Conservation (phyloP, 2,113 vertebrate species). For the Scophthalmus maximus region DNA sequence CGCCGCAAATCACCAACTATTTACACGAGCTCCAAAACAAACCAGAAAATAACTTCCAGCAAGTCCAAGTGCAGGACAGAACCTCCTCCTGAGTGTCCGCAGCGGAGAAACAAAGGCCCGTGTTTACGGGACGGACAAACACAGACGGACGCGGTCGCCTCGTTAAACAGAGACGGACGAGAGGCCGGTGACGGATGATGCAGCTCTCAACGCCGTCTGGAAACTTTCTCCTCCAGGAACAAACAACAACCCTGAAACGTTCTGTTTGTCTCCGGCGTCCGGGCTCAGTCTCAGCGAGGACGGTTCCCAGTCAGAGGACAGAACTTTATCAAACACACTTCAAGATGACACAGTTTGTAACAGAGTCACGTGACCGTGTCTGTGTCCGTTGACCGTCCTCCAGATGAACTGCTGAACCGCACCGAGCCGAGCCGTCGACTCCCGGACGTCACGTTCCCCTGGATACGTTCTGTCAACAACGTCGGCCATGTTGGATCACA, state of each 20-base stretch:
- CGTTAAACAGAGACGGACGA: conserved; percentile 48
- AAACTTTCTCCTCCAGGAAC: conserved; percentile 37
- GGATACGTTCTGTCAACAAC: too few species aligned
- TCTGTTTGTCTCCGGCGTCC: too few species aligned
- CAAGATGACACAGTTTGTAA: too few species aligned
- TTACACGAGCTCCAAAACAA: conserved; percentile 64
- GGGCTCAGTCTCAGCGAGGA: background rate
- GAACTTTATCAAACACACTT: too few species aligned
- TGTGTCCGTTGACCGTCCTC: too few species aligned
- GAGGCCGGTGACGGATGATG: conserved; percentile 25
- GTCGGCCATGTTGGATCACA: too few species aligned
- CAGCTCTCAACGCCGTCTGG: conserved; percentile 32
- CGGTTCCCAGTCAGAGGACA: too few species aligned
- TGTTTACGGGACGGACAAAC: conserved; percentile 70
- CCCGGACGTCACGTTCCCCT: too few species aligned
- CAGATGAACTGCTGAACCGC: too few species aligned
- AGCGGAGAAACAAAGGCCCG: conserved; percentile 47
- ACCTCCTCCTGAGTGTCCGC: conserved; percentile 53
- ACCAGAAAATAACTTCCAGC: conserved; percentile 59
- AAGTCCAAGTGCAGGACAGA: conserved; percentile 45
- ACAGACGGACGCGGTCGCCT: conserved; percentile 59
- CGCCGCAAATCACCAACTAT: conserved; percentile 68
- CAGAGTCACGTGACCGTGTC: too few species aligned
- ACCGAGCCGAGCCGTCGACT: too few species aligned
- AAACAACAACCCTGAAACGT: conserved; percentile 2